Base-by-base conservation (phyloP, 2,797 vertebrate species). In the Brachyalestes nurse region DNA sequence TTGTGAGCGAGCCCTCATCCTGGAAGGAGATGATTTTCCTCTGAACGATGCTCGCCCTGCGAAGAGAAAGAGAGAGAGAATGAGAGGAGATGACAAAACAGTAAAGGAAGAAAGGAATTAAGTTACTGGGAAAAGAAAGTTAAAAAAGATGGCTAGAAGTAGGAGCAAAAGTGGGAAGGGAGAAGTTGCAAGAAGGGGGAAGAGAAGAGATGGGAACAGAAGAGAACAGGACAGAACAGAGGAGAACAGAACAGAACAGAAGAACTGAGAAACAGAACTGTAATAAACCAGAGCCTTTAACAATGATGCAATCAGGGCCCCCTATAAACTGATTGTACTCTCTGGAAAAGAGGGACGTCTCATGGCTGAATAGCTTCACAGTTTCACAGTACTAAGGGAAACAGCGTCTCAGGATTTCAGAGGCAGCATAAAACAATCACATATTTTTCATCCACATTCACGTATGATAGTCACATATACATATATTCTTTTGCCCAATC, bases 11-110 rank as follows among this genome's bases (percentile, higher is more conserved):
- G 25, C 97, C 97, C 85, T 97, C 96, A 69, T 99, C 96, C 90
- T 97, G 97, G 93, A 99, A 99, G 92, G 97, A 98, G 91, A 97
- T 98, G 42, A 98, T 93, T 87, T 95, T 96, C 85, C 98, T 99
- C 94, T 99, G 97, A 85, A 99, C 96, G 58, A 99, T 98, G 81
- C 97, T 99, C 81, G 97, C 97, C 89, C 97, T 99, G 87, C 21
- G 87, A 23, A 45, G 74, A n/a, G 79, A 45, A 74, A n/a, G 60
- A 23, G 79, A 40, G 38, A 70, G 25, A 70, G 61, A 49, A 23
- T 38, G n/a, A 58, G 16, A 61, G 23, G 40, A 55, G 25, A 8
- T 5, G 7, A 66, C 21, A 38, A 6, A n/a, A 19, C 55, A 14
- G 51, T n/a, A 60, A 19, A 45, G 28, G 10, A 8, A 34, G 17